Conservation (phyloP, 2,113 vertebrate genomes). For the Thunnus maccoyii region DNA sequence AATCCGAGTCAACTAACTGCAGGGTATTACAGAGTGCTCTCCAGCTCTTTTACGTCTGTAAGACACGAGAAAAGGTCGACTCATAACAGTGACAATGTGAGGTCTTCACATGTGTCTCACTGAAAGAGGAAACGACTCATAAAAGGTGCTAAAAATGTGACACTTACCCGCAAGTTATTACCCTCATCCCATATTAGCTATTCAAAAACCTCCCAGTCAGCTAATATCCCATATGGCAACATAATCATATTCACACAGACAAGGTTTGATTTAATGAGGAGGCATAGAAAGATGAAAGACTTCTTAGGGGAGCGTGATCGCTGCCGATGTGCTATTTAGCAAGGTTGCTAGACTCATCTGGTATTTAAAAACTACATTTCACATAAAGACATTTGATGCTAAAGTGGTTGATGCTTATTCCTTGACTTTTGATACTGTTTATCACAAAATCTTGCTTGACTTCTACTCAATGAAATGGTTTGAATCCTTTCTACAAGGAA, state of each 20-base stretch:
- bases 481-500: neutral
- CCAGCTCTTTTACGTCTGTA: neutral
- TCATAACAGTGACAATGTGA: neutral
- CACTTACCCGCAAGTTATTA: neutral
- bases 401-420: neutral
- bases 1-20: neutral
- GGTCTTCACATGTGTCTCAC: neutral
- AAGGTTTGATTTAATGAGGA: slow-evolving; percentile 25
- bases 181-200: neutral
- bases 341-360: neutral
- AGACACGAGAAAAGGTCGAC: slow-evolving; percentile 9
- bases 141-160: slow-evolving; percentile 2
- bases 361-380: neutral
- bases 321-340: slow-evolving; percentile 1
- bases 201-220: neutral
- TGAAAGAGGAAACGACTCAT: slow-evolving; percentile 7
- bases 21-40: neutral
- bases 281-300: neutral
- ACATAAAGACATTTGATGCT: neutral
- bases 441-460: neutral
- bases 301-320: neutral
- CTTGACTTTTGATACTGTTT: neutral
- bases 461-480: neutral
- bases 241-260: slow-evolving; percentile 4
- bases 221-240: neutral